Evolutionary conservation across 2,113 vertebrate genomes (phyloP), one percentile per base, ranked within the genome.

Genomic region (Tetrax tetrax): DNA sequence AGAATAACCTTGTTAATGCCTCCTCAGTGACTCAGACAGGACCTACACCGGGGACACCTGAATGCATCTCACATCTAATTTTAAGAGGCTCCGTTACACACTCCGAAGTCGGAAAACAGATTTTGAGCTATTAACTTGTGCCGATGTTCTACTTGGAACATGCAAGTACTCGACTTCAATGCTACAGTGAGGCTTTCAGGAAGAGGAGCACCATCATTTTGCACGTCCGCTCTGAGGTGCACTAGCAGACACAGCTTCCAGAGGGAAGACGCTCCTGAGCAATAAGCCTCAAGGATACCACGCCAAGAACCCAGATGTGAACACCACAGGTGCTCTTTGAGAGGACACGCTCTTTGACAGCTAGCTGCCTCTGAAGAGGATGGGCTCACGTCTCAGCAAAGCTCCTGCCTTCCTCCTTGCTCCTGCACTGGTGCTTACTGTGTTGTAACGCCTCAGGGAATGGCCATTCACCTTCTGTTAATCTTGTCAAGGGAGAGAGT

Each of bases 231-330:
- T 27, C 9, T 6, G 56, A 77, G 53, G 21, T 12, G 16, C 31
- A 18, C 27, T 7, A 31, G 56, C 3, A 22, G 50, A 41, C 7
- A 25, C 18, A 33, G 56, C 65, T 68, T 54, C 63, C 64, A 78
- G 43, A 65, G 27, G 14, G 48, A 77, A 76, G 31, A 37, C 11
- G 17, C 28, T 48, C 35, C n/a, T 45, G 60, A 69, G 60, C 45
- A 66, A 28, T 19, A 59, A 77, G 10, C 47, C 59, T 65, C 60
- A n/a, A 60, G 29, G n/a, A 83, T 27, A 8, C 19, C 24, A 31
- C 0, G 1, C 28, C 74, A n/a, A 56, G 41, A 86, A 57, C 54
- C 41, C 59, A 83, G 37, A n/a, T 0, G 3, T 1, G 7, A 92
- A 38, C 12, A 3, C 51, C n/a, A 33, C 28, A 74, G 50, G 31